Conservation (phyloP, 2,113 vertebrate species). For the Tautogolabrus adspersus region DNA sequence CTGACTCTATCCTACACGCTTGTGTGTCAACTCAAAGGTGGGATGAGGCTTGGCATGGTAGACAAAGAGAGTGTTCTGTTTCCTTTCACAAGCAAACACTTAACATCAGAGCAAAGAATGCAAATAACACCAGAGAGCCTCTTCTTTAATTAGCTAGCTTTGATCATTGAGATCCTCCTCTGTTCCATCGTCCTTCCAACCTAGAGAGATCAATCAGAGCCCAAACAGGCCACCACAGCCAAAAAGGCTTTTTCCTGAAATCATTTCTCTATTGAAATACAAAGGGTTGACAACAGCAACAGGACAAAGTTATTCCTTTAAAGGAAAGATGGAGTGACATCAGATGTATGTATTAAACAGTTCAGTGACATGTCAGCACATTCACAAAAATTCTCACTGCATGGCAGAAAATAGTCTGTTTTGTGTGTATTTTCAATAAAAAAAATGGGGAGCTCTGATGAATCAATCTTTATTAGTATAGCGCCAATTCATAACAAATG, state of each 20-base stretch:
- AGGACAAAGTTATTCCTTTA: constrained; percentile 61
- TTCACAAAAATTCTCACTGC: constrained; percentile 7
- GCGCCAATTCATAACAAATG: too few relatives aligned
- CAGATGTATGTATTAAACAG: constrained; percentile 17
- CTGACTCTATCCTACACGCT: constrained; percentile 34
- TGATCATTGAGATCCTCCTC: constrained; percentile 77
- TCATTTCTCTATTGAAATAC: constrained; percentile 66
- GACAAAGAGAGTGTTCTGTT: constrained; percentile 77
- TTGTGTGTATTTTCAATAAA: neutral
- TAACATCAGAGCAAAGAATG: constrained; percentile 82
- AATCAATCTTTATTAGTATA: too few relatives aligned
- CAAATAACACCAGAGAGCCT: constrained; percentile 74
- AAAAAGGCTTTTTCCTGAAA: constrained; percentile 73
- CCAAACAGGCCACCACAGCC: constrained; percentile 56
- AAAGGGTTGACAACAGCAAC: constrained; percentile 57
- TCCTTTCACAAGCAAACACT: constrained; percentile 80
- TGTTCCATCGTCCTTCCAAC: constrained; percentile 54
- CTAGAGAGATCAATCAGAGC: constrained; percentile 73
- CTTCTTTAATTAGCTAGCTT: constrained; percentile 81
- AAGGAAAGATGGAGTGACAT: constrained; percentile 48
- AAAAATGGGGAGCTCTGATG: neutral
- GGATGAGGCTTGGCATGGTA: constrained; percentile 53
- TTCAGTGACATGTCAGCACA: constrained; percentile 23
- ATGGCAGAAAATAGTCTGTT: neutral
- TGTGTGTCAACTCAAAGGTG: constrained; percentile 56